These are phyloP conservation scores for Clitarchus hookeri DNA, from an alignment of 2,888 invertebrate species.

Conservation along the genomic window DNA sequence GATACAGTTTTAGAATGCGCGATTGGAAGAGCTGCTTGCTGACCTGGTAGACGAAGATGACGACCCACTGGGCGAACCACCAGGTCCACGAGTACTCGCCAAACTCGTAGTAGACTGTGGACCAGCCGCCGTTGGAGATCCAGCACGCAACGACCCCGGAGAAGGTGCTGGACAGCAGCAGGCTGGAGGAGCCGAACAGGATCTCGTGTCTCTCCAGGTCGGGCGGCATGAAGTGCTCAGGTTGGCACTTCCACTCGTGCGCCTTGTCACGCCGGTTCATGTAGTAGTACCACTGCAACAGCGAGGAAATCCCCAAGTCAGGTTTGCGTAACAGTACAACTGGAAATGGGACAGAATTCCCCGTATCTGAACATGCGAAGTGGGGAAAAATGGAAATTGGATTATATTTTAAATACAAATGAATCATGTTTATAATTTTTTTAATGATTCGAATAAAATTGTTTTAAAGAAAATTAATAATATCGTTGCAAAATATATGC, in stretches of 20 bases:
- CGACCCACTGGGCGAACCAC: conserved; percentile 67
- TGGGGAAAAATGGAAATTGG: no score
- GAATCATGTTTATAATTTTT: no score
- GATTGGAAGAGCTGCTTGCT: conserved; percentile 41
- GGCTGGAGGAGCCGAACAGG: conserved; percentile 63
- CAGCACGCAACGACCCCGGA: conserved; percentile 68
- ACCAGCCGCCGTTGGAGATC: conserved; percentile 69
- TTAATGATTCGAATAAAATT: no score
- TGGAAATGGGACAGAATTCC: no score
- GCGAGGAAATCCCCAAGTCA: neutral
- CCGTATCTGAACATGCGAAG: no score
- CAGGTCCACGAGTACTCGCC: conserved; percentile 68
- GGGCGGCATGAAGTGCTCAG: conserved; percentile 67
- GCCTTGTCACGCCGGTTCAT: conserved; percentile 63
- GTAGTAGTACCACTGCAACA: conserved; percentile 71
- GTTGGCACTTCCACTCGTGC: conserved; percentile 76
- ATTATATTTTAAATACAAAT: no score
- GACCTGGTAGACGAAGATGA: conserved; percentile 67
- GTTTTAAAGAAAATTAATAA: no score
- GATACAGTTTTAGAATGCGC: no score
- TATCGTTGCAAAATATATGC: no score
- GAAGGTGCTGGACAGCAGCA: conserved; percentile 60
- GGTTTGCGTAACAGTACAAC: no score
- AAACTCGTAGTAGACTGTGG: conserved; percentile 66
- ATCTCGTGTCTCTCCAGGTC: conserved; percentile 73